Evolutionary conservation across 2,797 vertebrate species (phyloP).

Genomic region (Hippoglossus hippoglossus): DNA sequence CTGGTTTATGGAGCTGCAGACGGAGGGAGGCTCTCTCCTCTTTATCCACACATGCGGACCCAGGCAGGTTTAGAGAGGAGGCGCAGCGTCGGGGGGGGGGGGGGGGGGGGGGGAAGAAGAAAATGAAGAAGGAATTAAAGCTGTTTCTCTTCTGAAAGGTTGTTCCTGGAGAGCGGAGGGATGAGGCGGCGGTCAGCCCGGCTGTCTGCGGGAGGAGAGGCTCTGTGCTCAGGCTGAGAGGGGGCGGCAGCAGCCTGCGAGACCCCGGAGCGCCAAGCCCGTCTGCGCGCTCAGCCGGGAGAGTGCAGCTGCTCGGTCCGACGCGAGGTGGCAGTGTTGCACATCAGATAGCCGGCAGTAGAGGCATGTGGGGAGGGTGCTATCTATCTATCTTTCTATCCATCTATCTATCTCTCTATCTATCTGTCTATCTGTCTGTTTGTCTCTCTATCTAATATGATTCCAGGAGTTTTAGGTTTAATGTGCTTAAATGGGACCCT

Average conservation of each 20-base stretch:
- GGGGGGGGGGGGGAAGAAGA: background rate
- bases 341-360: background rate
- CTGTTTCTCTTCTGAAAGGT: slow-evolving; percentile 31
- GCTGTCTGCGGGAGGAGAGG: slow-evolving; percentile 22
- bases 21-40: slow-evolving; percentile 31
- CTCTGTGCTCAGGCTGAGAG: slow-evolving; percentile 28
- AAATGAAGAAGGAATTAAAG: background rate
- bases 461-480: no score
- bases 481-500: no score
- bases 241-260: slow-evolving; percentile 49
- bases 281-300: slow-evolving; percentile 55
- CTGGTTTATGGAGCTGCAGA: slow-evolving; percentile 49
- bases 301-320: slow-evolving; percentile 45
- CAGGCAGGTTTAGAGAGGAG: background rate
- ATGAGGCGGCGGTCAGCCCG: slow-evolving; percentile 29
- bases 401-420: no score
- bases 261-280: slow-evolving; percentile 64
- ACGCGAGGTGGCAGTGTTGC: slow-evolving; percentile 66
- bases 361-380: background rate
- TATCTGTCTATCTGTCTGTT: no score
- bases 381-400: background rate
- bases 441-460: no score
- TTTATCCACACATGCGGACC: slow-evolving; percentile 21
- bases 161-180: slow-evolving; percentile 46
- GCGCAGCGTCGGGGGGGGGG: background rate